A percentile compares a stretch with the other conserved stretches of the same genome.
Evolutionary conservation across 1,140 invertebrate genomes (phyloP).

Genomic region (Achroia grisella): DNA sequence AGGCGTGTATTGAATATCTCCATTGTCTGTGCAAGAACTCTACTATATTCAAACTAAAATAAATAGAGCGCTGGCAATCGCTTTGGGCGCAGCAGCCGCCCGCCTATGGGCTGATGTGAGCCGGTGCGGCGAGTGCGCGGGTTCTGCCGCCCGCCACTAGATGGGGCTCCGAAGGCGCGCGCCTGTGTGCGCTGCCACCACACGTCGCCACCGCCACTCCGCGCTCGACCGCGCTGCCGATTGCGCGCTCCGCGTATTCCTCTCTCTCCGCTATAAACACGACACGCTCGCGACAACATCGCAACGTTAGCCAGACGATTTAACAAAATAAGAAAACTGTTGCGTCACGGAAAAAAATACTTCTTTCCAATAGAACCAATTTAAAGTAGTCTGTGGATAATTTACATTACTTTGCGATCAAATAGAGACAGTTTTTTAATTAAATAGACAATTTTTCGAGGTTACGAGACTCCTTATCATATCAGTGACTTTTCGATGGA

Average conservation of each 20-base stretch:
- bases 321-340: conserved; percentile 27
- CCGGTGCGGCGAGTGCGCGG: conserved; percentile 14
- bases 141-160: conserved; percentile 54
- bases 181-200: conserved; percentile 53
- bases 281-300: conserved; percentile 31
- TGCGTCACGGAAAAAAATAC: conserved; percentile 15
- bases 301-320: conserved; percentile 2
- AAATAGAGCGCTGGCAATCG: conserved; percentile 1
- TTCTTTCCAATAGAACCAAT: neutral
- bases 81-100: conserved; percentile 29
- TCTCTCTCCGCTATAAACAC: conserved; percentile 19
- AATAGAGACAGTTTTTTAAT: conserved; percentile 15
- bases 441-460: conserved; percentile 34
- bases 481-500: conserved; percentile 32
- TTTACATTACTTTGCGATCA: neutral
- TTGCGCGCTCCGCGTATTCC: conserved; percentile 49
- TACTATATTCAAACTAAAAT: neutral
- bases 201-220: conserved; percentile 48
- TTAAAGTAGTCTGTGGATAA: neutral
- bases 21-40: neutral
- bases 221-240: conserved; percentile 64
- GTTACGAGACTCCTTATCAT: conserved; percentile 31
- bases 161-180: conserved; percentile 45
- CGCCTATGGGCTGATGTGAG: conserved; percentile 20
- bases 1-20: neutral